phyloP scores from a whole-genome alignment of 2,888 invertebrate genomes.

The Orthosia cruda region DNA sequence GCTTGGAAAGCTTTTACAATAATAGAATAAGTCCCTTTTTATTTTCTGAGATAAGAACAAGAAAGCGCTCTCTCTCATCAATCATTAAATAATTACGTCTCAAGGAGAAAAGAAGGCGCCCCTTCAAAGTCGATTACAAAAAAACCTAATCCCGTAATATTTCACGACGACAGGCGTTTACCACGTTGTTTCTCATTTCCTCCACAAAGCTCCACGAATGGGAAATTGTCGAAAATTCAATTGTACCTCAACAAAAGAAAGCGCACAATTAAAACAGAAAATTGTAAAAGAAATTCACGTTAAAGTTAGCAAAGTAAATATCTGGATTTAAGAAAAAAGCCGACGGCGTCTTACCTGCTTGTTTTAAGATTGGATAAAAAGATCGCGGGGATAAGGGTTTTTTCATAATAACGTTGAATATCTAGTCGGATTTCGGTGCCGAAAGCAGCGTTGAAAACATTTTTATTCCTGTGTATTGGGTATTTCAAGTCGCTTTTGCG shows the following conservation, averaged over 20 bases:
- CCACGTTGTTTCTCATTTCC: constrained; percentile 41
- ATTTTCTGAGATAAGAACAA: constrained; percentile 27
- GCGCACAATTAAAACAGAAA: constrained; percentile 52
- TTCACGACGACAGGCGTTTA: constrained; percentile 39
- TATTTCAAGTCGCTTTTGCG: background rate
- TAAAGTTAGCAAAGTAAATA: constrained; percentile 54
- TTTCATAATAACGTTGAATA: constrained; percentile 26
- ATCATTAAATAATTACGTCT: constrained; percentile 37
- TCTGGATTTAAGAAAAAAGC: constrained; percentile 18
- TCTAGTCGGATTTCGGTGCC: background rate
- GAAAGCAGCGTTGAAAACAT: background rate
- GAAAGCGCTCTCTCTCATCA: constrained; percentile 29
- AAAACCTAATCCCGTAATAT: constrained; percentile 42
- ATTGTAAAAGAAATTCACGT: constrained; percentile 44
- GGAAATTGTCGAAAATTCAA: constrained; percentile 54
- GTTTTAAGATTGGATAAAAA: constrained; percentile 25
- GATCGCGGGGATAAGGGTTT: constrained; percentile 17
- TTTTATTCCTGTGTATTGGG: background rate
- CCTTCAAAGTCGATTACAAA: constrained; percentile 47
- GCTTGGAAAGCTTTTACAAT: background rate
- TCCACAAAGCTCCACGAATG: constrained; percentile 27
- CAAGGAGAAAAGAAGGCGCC: constrained; percentile 7
- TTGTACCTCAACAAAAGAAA: constrained; percentile 50
- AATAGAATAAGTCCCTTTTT: constrained; percentile 24
- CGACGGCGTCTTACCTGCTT: constrained; percentile 13